Conservation (phyloP, 2,888 invertebrate genomes). For the Cheilosia vernalis region DNA sequence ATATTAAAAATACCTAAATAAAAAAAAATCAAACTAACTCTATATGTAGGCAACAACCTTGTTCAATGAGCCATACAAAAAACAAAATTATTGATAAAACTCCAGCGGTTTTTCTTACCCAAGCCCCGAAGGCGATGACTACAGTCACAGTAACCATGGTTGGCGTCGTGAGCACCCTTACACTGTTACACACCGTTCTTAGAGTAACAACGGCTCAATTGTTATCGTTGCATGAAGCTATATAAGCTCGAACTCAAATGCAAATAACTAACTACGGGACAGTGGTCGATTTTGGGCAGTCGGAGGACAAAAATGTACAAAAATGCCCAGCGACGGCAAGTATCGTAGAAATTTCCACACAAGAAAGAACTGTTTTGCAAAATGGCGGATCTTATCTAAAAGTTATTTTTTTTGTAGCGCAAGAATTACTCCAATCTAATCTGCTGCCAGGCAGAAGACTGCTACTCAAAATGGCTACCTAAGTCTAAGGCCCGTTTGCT, state of each 20-base stretch:
- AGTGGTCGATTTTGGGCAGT: no score
- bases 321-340: no score
- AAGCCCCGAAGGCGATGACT: not conserved
- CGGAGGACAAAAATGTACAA: no score
- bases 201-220: slow-evolving; percentile 54
- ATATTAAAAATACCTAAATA: not conserved
- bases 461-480: no score
- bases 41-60: slow-evolving; percentile 19
- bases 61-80: slow-evolving; percentile 42
- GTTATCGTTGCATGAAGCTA: slow-evolving; percentile 47
- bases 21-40: not conserved
- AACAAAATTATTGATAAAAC: slow-evolving; percentile 67
- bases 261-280: not conserved
- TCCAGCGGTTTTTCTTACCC: not conserved
- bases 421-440: no score
- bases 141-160: slow-evolving; percentile 8
- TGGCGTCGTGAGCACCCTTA: not conserved
- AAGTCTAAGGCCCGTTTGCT: no score
- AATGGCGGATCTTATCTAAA: no score
- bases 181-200: not conserved
- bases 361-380: no score
- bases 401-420: no score
- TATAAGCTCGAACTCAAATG: slow-evolving; percentile 34
- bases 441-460: no score
- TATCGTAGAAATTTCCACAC: no score